Conservation (phyloP, 2,113 vertebrate species). For the Bubo bubo region DNA sequence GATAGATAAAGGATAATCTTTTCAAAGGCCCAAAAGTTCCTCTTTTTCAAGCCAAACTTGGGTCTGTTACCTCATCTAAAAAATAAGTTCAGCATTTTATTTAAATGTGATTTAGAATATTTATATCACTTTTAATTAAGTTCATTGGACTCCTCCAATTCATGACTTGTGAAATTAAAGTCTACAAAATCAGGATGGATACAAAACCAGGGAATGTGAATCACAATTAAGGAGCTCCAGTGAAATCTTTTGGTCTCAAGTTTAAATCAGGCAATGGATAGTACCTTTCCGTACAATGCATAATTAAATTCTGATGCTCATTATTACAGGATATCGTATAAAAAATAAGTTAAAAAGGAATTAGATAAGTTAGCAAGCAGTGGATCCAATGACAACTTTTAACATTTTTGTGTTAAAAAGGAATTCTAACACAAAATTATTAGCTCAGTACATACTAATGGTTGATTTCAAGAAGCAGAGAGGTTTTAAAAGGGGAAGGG, state of each 20-base stretch:
- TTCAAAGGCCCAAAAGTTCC: background rate
- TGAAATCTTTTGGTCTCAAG: background rate
- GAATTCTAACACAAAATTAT: too few species aligned
- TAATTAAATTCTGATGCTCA: background rate
- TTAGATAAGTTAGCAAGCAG: background rate
- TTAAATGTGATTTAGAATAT: background rate
- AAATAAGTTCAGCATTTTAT: background rate
- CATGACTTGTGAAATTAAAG: background rate
- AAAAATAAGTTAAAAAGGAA: background rate
- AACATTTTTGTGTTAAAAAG: background rate
- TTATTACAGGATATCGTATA: background rate
- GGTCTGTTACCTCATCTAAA: background rate
- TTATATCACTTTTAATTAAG: background rate
- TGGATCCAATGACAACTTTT: background rate
- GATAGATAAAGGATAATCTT: background rate
- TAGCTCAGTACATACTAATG: background rate
- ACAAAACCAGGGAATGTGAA: background rate
- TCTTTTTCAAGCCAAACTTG: background rate
- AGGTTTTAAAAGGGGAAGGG: background rate
- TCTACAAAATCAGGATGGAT: background rate
- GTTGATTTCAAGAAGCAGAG: background rate
- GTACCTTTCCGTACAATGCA: background rate
- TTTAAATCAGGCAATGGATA: background rate
- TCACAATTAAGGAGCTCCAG: background rate
- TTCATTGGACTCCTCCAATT: background rate